phyloP scores from a whole-genome alignment of 2,888 invertebrate genomes.

The Sialis lutaria region DNA sequence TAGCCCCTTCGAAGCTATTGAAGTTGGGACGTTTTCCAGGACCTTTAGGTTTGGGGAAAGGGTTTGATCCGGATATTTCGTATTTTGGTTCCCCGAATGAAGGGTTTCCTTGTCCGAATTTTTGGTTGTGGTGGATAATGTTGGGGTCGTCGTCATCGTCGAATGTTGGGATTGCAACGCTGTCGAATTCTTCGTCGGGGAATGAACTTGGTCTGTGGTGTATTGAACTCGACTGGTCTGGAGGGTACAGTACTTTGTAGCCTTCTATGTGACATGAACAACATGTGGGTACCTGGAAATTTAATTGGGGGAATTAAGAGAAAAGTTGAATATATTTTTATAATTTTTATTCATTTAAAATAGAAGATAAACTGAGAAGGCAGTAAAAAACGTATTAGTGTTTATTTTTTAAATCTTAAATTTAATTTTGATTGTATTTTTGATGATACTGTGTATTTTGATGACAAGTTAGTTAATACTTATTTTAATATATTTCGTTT shows the following conservation, averaged over 20 bases:
- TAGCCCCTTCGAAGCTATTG: no score
- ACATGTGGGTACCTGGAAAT: constrained; percentile 51
- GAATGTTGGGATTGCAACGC: constrained; percentile 12
- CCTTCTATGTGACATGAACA: constrained; percentile 71
- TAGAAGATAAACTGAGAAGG: no score
- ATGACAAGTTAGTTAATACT: no score
- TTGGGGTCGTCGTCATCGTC: constrained; percentile 4
- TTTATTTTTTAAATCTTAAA: no score
- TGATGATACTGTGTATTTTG: no score
- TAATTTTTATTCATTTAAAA: no score
- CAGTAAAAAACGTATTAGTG: no score
- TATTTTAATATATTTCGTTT: not conserved
- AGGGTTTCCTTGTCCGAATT: constrained; percentile 3
- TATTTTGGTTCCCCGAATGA: constrained; percentile 8
- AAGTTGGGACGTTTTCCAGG: not conserved
- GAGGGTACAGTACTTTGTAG: constrained; percentile 50
- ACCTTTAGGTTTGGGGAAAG: not conserved
- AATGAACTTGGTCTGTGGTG: constrained; percentile 33
- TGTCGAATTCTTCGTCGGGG: constrained; percentile 33
- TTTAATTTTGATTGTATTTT: no score
- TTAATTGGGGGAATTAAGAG: not conserved
- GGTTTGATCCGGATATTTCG: not conserved
- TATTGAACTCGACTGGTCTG: constrained; percentile 34
- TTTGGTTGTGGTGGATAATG: constrained; percentile 8
- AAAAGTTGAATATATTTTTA: not conserved